Percentiles rank a stretch among this genome's conserved stretches.
Evolutionary conservation across 2,797 vertebrate genomes (phyloP).

Genomic region (Enteromius anoplus): DNA sequence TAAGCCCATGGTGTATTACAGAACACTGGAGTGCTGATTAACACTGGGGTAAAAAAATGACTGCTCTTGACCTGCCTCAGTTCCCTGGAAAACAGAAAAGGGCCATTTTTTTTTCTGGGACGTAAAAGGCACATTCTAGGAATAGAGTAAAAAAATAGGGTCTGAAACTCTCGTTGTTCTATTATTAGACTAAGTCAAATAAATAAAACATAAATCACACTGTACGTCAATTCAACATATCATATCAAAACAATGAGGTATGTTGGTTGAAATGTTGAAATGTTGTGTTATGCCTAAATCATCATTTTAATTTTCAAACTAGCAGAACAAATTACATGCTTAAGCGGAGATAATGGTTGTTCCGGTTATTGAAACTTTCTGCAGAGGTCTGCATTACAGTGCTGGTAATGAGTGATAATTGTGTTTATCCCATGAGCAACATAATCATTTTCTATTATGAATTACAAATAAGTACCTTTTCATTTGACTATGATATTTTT

Average conservation of each 20-base stretch:
- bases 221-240: neutral
- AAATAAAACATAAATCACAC: neutral
- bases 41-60: conserved; percentile 27
- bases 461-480: neutral
- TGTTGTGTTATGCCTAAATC: neutral
- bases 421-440: conserved; percentile 6
- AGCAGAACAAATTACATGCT: neutral
- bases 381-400: conserved; percentile 11
- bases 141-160: neutral
- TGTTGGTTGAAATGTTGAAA: neutral
- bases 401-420: conserved; percentile 15
- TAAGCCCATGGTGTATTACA: conserved; percentile 29
- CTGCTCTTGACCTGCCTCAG: neutral
- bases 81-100: conserved; percentile 19
- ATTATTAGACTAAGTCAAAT: neutral
- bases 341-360: neutral
- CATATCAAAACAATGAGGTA: neutral
- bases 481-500: neutral
- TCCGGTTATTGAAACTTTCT: conserved; percentile 14
- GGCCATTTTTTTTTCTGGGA: neutral
- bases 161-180: neutral
- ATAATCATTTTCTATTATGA: conserved; percentile 23
- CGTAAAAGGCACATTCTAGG: neutral
- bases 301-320: neutral
- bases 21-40: conserved; percentile 37